A percentile compares a stretch with the other conserved stretches of the same genome.
Evolutionary conservation across 2,797 vertebrate species (phyloP).

Genomic region (Takifugu ocellatus): DNA sequence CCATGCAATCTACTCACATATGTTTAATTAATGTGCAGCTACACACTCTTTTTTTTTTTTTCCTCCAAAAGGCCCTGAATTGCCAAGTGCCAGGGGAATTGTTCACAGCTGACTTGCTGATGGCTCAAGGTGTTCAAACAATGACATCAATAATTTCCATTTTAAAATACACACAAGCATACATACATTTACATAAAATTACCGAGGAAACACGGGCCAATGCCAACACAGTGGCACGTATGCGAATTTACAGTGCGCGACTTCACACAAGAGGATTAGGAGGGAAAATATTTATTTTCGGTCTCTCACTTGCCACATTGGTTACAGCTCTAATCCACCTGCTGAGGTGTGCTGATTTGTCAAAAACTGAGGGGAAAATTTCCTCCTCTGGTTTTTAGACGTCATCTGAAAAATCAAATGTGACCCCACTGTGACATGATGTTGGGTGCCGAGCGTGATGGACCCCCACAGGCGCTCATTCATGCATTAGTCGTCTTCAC

Average conservation of each 20-base stretch:
- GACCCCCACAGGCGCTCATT: conserved; percentile 53
- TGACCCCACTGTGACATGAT: conserved; percentile 41
- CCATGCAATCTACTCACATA: conserved; percentile 77
- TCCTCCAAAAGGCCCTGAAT: conserved; percentile 42
- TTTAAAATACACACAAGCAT: conserved; percentile 42
- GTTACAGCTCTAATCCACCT: conserved; percentile 53
- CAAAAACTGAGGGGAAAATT: conserved; percentile 18
- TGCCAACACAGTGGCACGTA: conserved; percentile 4
- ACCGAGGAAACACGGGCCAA: conserved; percentile 15
- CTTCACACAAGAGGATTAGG: conserved; percentile 11
- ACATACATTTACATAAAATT: conserved; percentile 55
- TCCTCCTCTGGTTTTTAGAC: conserved; percentile 9
- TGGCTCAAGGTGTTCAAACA: conserved; percentile 81
- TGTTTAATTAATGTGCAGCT: conserved; percentile 88
- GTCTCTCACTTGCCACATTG: conserved; percentile 50
- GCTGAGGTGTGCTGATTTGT: conserved; percentile 48
- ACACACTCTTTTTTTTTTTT: conserved; percentile 46
- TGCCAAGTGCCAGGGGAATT: conserved; percentile 71
- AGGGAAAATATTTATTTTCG: conserved; percentile 55
- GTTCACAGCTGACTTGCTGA: conserved; percentile 82
- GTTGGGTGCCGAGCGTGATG: no score
- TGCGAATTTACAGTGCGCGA: conserved; percentile 3
- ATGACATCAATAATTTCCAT: conserved; percentile 65
- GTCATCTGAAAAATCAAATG: conserved; percentile 11
- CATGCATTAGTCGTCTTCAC: conserved; percentile 56